Evolutionary conservation across 2,797 vertebrate genomes (phyloP), one percentile per base, ranked within the genome.

Genomic region (Microchirus variegatus): DNA sequence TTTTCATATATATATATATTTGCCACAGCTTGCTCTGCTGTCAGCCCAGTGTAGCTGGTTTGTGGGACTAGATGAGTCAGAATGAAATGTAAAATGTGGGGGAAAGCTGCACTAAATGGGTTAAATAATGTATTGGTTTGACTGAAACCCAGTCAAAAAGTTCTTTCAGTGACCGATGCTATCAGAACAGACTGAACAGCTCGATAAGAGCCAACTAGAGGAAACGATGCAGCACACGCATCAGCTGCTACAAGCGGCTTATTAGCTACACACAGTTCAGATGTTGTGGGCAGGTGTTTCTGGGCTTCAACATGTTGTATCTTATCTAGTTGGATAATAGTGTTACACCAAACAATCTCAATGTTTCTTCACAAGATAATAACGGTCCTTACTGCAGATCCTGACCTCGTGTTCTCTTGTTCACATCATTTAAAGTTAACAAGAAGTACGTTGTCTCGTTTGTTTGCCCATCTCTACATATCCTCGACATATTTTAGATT

Each of bases 121-220:
- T 53, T 16, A 56, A 56, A 45, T 45, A 4, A 31, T 31, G 38
- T 46, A 43, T 42, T 67, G 2, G 0, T 10, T 22, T 41, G 44
- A 0, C 3, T 55, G 35, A 57, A 31, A 19, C 38, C 10, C 41
- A 11, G 48, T 42, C 37, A 45, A 19, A 52, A 12, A 41, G 45
- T n/a, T 44, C n/a, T 52, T 14, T 31, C 13, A 44, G 47, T n/a
- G 43, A 17, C 31, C 37, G 38, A 62, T 49, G 40, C 43, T 18
- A 53, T 58, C 49, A 36, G 19, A 44, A 53, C 5, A 16, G 14
- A 36, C 31, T 44, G 26, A 53, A 50, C 16, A 40, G 64, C 17
- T 44, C 46, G 22, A 56, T 62, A n/a, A 71, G 22, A 10, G 49
- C 26, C 35, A 10, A 10, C 40, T 48, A 16, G n/a, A 68, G 2